Conservation (phyloP, 2,113 vertebrate species). For the Burhinus oedicnemus region DNA sequence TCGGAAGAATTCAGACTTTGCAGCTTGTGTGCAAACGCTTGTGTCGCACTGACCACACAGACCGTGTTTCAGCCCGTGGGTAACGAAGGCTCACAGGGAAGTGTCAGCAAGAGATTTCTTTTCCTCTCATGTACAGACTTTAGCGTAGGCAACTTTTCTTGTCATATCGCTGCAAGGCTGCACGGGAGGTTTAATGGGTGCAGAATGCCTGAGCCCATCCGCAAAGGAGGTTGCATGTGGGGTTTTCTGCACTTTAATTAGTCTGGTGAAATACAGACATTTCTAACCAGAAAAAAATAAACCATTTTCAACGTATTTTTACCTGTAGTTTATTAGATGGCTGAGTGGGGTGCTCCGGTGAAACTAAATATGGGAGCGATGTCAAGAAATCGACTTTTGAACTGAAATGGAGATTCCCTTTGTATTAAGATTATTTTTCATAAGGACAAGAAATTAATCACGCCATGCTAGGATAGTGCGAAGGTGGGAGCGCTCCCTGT, state of each 20-base stretch:
- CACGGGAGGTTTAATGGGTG: neutral
- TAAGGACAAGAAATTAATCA: neutral
- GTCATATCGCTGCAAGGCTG: accelerated
- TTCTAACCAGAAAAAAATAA: neutral
- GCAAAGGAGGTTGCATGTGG: accelerated
- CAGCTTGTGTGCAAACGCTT: neutral
- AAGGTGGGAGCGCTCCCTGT: neutral
- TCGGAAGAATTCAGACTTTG: neutral
- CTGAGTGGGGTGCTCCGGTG: neutral
- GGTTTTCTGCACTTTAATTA: neutral
- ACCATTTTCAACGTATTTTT: neutral
- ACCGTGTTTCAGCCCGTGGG: neutral
- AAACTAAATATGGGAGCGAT: neutral
- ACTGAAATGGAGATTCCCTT: neutral
- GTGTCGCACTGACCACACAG: neutral
- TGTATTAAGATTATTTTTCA: neutral
- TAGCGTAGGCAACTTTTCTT: neutral
- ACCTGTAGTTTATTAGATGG: accelerated
- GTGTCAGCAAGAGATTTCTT: neutral
- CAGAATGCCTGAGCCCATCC: accelerated
- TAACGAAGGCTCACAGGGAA: neutral
- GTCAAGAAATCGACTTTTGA: neutral
- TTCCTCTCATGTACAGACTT: neutral
- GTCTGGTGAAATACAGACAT: neutral
- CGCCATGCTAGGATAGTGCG: accelerated